Evolutionary conservation across 2,113 vertebrate species (phyloP).

Genomic region (Castor canadensis): DNA sequence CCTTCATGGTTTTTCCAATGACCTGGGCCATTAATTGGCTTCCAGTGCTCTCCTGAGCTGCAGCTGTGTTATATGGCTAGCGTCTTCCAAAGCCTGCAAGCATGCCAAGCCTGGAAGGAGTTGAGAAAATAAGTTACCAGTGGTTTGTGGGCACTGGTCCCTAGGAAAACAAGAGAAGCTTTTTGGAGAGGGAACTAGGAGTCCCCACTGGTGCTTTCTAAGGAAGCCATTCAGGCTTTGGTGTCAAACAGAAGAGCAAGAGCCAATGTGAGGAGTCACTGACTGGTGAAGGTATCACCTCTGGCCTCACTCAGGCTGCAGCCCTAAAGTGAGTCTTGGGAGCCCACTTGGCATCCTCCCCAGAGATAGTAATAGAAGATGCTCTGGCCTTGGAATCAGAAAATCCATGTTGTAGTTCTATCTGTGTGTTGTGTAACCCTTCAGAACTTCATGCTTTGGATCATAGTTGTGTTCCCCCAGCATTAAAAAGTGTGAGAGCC

Average conservation of each 20-base stretch:
- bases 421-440: background rate
- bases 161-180: background rate
- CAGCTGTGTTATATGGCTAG: background rate
- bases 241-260: background rate
- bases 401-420: accelerated
- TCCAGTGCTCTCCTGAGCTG: background rate
- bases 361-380: background rate
- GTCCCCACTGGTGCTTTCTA: background rate
- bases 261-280: background rate
- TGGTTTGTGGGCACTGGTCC: background rate
- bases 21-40: background rate
- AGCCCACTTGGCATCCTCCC: background rate
- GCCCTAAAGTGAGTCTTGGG: background rate
- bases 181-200: background rate
- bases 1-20: slow-evolving; percentile 21
- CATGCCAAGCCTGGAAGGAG: background rate
- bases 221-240: background rate
- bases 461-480: background rate
- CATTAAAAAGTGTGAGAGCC: background rate
- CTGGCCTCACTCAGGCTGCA: background rate
- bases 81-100: background rate
- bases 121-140: background rate
- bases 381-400: accelerated
- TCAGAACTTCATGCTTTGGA: background rate
- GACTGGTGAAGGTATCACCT: background rate